phyloP scores from a whole-genome alignment of 2,113 vertebrate species.

The Larimichthys crocea region DNA sequence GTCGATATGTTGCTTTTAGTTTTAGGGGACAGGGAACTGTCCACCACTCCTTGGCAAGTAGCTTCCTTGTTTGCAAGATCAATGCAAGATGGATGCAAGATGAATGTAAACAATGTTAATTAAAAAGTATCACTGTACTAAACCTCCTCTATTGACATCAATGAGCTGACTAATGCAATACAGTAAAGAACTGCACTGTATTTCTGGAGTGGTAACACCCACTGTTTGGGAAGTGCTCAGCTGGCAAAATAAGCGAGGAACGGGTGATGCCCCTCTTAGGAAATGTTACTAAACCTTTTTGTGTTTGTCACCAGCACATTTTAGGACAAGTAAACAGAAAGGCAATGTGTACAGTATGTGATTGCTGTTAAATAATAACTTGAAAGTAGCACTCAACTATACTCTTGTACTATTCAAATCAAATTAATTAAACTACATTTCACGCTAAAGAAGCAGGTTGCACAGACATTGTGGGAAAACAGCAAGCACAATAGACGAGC shows the following conservation, averaged over 20 bases:
- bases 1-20: constrained; percentile 63
- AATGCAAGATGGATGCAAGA: constrained; percentile 52
- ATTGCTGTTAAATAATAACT: constrained; percentile 45
- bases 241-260: constrained; percentile 47
- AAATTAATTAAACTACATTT: constrained; percentile 66
- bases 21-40: constrained; percentile 59
- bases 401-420: constrained; percentile 40
- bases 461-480: constrained; percentile 44
- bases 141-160: constrained; percentile 61
- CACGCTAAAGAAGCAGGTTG: constrained; percentile 45
- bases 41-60: constrained; percentile 40
- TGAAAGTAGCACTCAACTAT: constrained; percentile 34
- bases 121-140: constrained; percentile 67
- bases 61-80: constrained; percentile 52
- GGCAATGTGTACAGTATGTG: background rate
- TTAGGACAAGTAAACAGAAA: constrained; percentile 31
- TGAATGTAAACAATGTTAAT: constrained; percentile 72
- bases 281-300: constrained; percentile 46
- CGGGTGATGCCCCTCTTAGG: constrained; percentile 42
- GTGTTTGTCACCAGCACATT: constrained; percentile 33
- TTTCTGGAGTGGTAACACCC: constrained; percentile 46
- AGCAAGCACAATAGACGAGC: constrained; percentile 54
- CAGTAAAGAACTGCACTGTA: constrained; percentile 39
- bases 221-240: constrained; percentile 51
- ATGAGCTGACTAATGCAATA: constrained; percentile 65